Evolutionary conservation across 2,113 vertebrate species (phyloP).

Genomic region (Prinia subflava): DNA sequence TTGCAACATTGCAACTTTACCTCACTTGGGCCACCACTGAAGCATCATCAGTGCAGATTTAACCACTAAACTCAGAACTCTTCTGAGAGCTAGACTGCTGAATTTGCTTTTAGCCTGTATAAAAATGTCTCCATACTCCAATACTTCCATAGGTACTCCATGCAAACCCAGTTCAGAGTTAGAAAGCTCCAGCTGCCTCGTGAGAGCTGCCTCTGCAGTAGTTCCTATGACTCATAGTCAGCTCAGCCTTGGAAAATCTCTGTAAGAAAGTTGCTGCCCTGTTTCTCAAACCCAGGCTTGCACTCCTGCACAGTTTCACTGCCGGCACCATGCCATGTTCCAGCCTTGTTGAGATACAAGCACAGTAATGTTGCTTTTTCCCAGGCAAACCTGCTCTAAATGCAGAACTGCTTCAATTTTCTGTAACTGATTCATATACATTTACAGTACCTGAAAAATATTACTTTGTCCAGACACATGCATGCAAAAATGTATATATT

Average conservation of each 20-base stretch:
- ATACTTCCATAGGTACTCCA: neutral
- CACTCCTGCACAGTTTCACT: neutral
- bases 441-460: neutral
- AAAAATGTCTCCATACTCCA: neutral
- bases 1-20: neutral
- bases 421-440: neutral
- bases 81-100: neutral
- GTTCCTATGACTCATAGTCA: neutral
- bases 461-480: neutral
- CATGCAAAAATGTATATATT: neutral
- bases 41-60: neutral
- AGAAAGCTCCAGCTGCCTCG: neutral
- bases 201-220: neutral
- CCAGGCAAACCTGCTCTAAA: neutral
- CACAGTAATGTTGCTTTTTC: neutral
- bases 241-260: neutral
- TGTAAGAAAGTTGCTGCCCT: neutral
- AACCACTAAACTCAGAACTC: neutral
- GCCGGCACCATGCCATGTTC: fast-evolving
- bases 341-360: neutral
- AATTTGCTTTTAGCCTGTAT: neutral
- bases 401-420: neutral
- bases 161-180: neutral
- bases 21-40: neutral
- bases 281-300: neutral